Base-by-base conservation (phyloP, 2,797 vertebrate species). In the Orestias chungarensis region DNA sequence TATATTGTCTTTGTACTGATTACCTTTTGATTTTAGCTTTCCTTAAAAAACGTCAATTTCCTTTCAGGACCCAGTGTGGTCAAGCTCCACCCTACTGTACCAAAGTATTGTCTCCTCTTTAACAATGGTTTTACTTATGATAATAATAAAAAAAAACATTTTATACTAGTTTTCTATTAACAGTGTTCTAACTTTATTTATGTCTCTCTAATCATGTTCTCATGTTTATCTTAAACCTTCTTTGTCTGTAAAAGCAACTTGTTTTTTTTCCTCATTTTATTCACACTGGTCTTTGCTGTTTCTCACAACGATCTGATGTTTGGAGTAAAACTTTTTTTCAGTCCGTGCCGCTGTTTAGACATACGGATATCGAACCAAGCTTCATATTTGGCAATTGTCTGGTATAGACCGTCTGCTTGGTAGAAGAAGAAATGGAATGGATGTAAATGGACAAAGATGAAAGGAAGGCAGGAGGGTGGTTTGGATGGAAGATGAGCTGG, bases 371-470 rank as follows among this genome's bases (percentile, higher is more conserved):
- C 18, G 18, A 59, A 15, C 33, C 20, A 18, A 29, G 35, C 35
- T n/a, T 38, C 33, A 38, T 40, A 40, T 40, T 14, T 40, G 59
- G 44, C 3, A 18, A 35, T 15, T 10, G 65, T 50, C 55, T 4
- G 0, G 54, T 62, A 71, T 27, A 38, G 47, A 64, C 33, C 12
- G 43, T 64, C 66, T 72, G 47, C 71, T 1, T n/a, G 23, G 25
- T 52, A 23, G 57, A 55, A 62, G 50, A 52, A 81, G 67, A 67
- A 46, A 52, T 57, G 35, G 74, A 25, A 70, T 23, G 70, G 81
- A 70, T 81, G 84, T 71, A 90, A 87, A 88, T 83, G 78, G 71
- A 76, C 76, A 71, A 31, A 74, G 83, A 83, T 81, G 66, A 86
- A 82, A 82, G 66, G 52, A 71, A 46, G 80, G 43, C 25, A 44